Evolutionary conservation across 2,797 vertebrate species (phyloP), one percentile per base, ranked within the genome.

Genomic region (Falco rusticolus): DNA sequence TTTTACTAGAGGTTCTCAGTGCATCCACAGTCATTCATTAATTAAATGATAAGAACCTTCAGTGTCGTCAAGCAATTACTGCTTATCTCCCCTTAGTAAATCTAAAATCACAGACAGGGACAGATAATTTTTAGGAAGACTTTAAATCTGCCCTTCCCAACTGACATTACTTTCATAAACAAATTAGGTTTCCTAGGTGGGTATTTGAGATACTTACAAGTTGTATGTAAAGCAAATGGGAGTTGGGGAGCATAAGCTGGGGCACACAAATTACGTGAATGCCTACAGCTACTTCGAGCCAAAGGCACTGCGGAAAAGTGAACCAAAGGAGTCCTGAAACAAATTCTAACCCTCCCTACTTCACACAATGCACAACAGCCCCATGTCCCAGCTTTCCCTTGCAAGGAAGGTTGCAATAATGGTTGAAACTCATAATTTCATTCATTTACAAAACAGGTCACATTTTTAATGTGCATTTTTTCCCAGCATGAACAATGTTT

Each of bases 41-140:
- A 94, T 84, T 86, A 91, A 85, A 91, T 25, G 88, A 16, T 41
- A 76, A 72, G 53, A 91, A 76, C 8, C 13, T 22, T 47, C 34
- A 72, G 47, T 63, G 79, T 54, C 85, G 76, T 72, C 83, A 86
- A 83, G 84, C 87, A 94, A 95, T 94, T 89, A 94, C 37, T 81
- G 57, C 37, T 64, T 85, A 85, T 85, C 47, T 94, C 33, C 60
- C 63, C 43, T 63, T 41, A 61, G 63, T 59, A 91, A 91, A 84
- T 50, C 50, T 12, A 39, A 82, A 82, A 81, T 64, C 47, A 43
- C 37, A 14, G 41, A 41, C 26, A 66, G 65, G 50, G 59, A 87
- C 75, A 69, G 61, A 45, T 68, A 68, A 77, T 56, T 82, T 89
- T 72, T 16, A 75, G 41, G 18, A 70, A 84, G 64, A 80, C 68